Percentiles rank a stretch among this genome's conserved stretches.
Evolutionary conservation across 1,140 invertebrate species (phyloP).

Genomic region (Globodera ellingtonae): DNA sequence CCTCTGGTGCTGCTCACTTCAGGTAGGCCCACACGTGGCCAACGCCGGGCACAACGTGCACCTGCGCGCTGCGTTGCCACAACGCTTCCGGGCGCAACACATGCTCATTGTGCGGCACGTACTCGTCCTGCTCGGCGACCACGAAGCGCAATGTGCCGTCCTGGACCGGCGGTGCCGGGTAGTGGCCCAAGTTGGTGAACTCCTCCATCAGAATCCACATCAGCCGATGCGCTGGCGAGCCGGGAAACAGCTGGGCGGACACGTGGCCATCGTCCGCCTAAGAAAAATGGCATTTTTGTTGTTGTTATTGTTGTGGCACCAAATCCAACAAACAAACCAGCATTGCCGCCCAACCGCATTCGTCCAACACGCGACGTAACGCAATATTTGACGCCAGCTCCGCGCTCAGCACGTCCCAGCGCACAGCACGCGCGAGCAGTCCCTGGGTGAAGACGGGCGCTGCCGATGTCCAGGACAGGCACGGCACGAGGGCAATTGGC

Average conservation of each 20-base stretch:
- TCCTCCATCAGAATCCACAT: conserved; percentile 98
- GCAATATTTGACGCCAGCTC: conserved; percentile 79
- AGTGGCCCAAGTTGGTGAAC: conserved; percentile 93
- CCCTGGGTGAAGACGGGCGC: conserved; percentile 90
- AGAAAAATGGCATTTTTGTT: background rate
- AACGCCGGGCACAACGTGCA: conserved; percentile 77
- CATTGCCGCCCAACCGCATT: conserved; percentile 49
- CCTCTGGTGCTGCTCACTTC: conserved; percentile 83
- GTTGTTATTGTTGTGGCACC: background rate
- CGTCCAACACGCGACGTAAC: conserved; percentile 65
- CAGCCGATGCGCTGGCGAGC: conserved; percentile 77
- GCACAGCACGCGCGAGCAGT: conserved; percentile 88
- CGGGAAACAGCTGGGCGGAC: conserved; percentile 63
- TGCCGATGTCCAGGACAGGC: conserved; percentile 93
- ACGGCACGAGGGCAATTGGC: conserved; percentile 87
- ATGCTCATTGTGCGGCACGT: conserved; percentile 81
- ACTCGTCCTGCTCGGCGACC: conserved; percentile 83
- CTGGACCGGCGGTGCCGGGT: conserved; percentile 79
- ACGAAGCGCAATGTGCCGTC: conserved; percentile 79
- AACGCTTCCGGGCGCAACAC: conserved; percentile 43
- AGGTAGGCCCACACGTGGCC: conserved; percentile 79
- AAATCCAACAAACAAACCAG: conserved; percentile 15
- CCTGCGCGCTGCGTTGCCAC: conserved; percentile 76
- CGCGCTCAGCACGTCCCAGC: conserved; percentile 85
- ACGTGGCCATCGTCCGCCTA: conserved; percentile 33